These are phyloP conservation scores for Furcula furcula DNA, from an alignment of 2,888 invertebrate species.

Conservation along the genomic window DNA sequence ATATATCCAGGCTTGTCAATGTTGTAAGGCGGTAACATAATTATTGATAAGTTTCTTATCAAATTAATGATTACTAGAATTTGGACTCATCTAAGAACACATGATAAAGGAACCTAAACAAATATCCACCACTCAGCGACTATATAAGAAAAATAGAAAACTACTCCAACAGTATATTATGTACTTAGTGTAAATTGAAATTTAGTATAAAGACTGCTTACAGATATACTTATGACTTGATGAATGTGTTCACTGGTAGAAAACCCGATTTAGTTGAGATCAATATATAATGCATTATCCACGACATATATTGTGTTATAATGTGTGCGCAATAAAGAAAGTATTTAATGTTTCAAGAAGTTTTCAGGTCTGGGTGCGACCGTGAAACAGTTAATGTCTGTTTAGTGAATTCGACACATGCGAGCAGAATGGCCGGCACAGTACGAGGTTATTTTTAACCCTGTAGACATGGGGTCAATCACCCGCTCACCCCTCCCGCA, in stretches of 20 bases:
- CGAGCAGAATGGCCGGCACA: conserved; percentile 76
- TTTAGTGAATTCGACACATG: conserved; percentile 81
- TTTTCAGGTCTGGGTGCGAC: conserved; percentile 76
- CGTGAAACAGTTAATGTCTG: conserved; percentile 79
- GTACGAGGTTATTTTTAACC: conserved; percentile 79
- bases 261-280: too few species aligned
- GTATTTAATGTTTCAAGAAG: conserved; percentile 53
- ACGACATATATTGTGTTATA: too few species aligned
- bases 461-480: conserved; percentile 75
- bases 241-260: too few species aligned
- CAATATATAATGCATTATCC: too few species aligned
- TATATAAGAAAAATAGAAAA: too few species aligned
- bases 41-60: too few species aligned
- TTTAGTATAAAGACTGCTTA: too few species aligned
- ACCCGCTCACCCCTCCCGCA: conserved; percentile 73
- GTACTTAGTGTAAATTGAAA: too few species aligned
- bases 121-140: conserved; percentile 24
- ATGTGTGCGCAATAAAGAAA: too few species aligned
- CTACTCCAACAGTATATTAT: too few species aligned
- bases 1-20: conserved; percentile 28
- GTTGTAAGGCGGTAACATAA: conserved; percentile 47
- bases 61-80: conserved; percentile 58
- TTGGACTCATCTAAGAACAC: conserved; percentile 39
- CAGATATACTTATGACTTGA: too few species aligned
- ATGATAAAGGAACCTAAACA: conserved; percentile 35